A percentile compares a stretch with the other conserved stretches of the same genome.
Conservation (phyloP, 2,113 vertebrate species). For the Buteo buteo region DNA sequence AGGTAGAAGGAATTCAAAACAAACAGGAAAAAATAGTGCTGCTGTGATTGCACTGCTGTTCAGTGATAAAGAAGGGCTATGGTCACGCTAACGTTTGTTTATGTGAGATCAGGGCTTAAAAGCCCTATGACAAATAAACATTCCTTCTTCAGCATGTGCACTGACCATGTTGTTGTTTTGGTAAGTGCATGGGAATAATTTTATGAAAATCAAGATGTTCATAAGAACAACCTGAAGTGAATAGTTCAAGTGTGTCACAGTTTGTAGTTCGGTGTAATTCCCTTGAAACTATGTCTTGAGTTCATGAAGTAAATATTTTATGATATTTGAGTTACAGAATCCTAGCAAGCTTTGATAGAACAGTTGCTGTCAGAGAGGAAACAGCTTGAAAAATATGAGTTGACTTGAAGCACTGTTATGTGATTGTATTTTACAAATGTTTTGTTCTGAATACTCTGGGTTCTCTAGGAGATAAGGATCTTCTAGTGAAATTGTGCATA, state of each 20-base stretch:
- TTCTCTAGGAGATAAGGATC: background rate
- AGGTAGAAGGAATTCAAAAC: background rate
- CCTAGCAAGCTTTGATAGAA: background rate
- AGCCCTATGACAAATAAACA: background rate
- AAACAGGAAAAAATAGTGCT: background rate
- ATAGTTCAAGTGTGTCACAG: background rate
- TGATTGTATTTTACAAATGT: background rate
- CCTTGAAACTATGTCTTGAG: background rate
- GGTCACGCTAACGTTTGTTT: background rate
- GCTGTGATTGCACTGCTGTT: background rate
- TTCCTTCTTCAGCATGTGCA: background rate
- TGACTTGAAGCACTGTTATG: background rate
- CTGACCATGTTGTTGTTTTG: rapidly evolving
- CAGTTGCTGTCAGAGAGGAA: background rate
- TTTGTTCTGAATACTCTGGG: background rate
- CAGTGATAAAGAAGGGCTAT: background rate
- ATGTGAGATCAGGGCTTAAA: background rate
- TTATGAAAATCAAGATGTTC: background rate
- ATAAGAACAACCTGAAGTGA: background rate
- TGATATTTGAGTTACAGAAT: background rate
- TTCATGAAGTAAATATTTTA: background rate
- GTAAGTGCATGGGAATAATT: background rate
- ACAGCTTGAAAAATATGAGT: background rate
- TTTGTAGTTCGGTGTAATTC: background rate
- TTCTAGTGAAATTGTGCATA: background rate